Percentiles rank a stretch among this genome's conserved stretches.
These are phyloP conservation scores for Propithecus perrieri DNA, from an alignment of 2,797 vertebrate genomes.

Conservation along the genomic window DNA sequence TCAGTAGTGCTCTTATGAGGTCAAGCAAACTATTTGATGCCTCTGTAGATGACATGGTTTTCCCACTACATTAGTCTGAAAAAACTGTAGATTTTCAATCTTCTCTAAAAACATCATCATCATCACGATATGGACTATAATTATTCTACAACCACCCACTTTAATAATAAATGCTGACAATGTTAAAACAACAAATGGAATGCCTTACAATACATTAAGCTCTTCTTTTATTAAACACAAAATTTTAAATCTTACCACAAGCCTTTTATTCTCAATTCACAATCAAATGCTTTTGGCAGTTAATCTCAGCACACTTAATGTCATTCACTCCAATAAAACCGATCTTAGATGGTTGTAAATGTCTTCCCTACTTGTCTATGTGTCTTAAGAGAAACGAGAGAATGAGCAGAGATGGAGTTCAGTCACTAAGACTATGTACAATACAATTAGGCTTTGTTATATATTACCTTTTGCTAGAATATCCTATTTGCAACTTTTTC, in stretches of 20 bases:
- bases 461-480: not conserved
- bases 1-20: not conserved
- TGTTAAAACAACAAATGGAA: constrained; percentile 69
- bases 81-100: constrained; percentile 54
- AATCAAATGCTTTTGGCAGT: constrained; percentile 63
- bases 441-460: not conserved
- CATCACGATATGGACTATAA: constrained; percentile 54
- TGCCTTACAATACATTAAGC: constrained; percentile 67
- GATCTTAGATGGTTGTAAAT: constrained; percentile 40
- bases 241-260: constrained; percentile 71
- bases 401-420: not conserved
- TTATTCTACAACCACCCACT: constrained; percentile 67
- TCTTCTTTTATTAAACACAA: constrained; percentile 64
- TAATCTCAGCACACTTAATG: constrained; percentile 55
- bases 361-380: not conserved
- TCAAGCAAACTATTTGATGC: constrained; percentile 34
- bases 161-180: constrained; percentile 75
- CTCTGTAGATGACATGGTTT: constrained; percentile 5
- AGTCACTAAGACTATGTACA: not conserved
- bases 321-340: constrained; percentile 43
- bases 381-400: constrained; percentile 49
- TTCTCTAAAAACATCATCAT: constrained; percentile 62
- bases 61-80: constrained; percentile 40
- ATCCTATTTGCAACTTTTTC: not conserved
- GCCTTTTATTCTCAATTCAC: constrained; percentile 66